Base-by-base conservation (phyloP, 1,140 invertebrate species). In the Drosophila willistoni region DNA sequence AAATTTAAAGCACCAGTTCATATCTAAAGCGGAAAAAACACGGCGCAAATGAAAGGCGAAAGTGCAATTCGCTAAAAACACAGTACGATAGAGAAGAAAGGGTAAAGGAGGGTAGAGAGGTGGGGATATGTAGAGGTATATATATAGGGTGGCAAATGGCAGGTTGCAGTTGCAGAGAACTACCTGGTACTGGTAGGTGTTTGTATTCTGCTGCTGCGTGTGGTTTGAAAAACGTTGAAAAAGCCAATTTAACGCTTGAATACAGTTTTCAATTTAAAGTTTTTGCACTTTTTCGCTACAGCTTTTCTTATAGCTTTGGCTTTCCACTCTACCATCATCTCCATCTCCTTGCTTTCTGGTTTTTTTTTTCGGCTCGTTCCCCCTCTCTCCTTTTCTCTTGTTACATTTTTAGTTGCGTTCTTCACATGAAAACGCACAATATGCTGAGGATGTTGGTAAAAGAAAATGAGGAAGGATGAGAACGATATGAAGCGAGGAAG, bases 221-320 rank as follows among this genome's bases (percentile, higher is more conserved):
- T 44, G 59, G 82, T 72, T 60, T 29, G 75, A 64, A 69, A 47
- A 75, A 78, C 68, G 60, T 63, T 71, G 85, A 86, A 81, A 82
- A 90, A 87, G 84, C 84, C 84, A 89, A 89, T 89, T 89, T 89
- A 89, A 89, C 84, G 84, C 84, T 89, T 87, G 84, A 87, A 87
- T 89, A 87, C 84, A 87, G 86, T 87, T 89, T 89, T 89, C 84
- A 89, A 89, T 89, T 89, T 89, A 89, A 89, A 89, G 80, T 89
- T 87, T 85, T 89, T 79, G 56, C 84, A 62, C 73, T 83, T 83
- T 84, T 89, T 85, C 55, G 54, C 64, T 29, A 7, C 54, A 67
- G 39, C 39, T 57, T 67, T 51, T 51, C 44, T 51, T 51, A 51
- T 51, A 51, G 44, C 17, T 29, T 29, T 51, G 44, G 44, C 17